Evolutionary conservation across 2,113 vertebrate species (phyloP).

Genomic region (Solenodon paradoxus): DNA sequence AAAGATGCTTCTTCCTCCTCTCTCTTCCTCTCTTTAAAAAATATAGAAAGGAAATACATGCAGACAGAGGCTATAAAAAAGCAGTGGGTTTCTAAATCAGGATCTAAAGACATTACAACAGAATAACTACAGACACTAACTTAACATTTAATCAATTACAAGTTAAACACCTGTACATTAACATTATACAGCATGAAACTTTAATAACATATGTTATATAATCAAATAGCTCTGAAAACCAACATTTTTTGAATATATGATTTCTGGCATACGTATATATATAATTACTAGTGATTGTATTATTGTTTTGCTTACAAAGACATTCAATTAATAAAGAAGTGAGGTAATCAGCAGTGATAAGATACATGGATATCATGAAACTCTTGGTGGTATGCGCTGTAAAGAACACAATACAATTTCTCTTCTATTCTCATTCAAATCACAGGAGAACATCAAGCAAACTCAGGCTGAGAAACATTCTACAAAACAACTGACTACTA

Average conservation of each 20-base stretch:
- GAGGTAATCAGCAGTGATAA: too few relatives aligned
- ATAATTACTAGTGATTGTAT: neutral
- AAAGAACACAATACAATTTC: too few relatives aligned
- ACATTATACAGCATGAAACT: neutral
- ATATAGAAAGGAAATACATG: neutral
- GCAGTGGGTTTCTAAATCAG: neutral
- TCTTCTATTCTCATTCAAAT: too few relatives aligned
- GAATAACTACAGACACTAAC: neutral
- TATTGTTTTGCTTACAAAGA: neutral
- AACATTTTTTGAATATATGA: neutral
- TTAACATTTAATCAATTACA: neutral
- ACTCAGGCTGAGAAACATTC: too few relatives aligned
- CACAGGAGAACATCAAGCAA: too few relatives aligned
- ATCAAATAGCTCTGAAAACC: neutral
- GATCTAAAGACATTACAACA: neutral
- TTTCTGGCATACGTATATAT: neutral
- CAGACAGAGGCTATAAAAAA: neutral
- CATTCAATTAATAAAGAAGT: conserved; percentile 13
- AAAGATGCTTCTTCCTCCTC: too few relatives aligned
- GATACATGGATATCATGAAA: too few relatives aligned
- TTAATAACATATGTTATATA: neutral
- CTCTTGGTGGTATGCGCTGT: too few relatives aligned
- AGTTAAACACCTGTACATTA: neutral
- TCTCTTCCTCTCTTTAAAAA: too few relatives aligned
- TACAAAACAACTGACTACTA: too few relatives aligned